Conservation (phyloP, 2,888 invertebrate genomes). For the Bombylius discolor region DNA sequence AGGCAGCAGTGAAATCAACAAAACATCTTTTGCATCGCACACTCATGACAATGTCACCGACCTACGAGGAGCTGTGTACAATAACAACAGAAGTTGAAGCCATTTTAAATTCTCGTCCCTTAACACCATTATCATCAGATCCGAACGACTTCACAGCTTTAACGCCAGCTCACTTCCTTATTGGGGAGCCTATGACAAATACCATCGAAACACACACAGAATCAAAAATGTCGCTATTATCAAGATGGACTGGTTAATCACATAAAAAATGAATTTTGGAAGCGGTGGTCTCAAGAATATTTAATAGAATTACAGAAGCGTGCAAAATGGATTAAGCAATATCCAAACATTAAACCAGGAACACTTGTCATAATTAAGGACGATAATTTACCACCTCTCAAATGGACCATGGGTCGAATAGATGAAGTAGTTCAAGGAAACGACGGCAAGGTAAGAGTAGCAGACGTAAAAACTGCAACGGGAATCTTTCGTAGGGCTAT, state of each 20-base stretch:
- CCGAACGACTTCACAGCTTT: slow-evolving; percentile 15
- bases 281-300: no score
- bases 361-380: no score
- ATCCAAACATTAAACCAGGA: background rate
- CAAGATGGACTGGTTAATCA: background rate
- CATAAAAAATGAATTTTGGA: background rate
- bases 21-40: slow-evolving; percentile 1
- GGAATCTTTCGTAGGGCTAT: background rate
- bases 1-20: slow-evolving; percentile 5
- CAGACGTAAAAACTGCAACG: background rate
- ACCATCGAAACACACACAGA: background rate
- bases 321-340: background rate
- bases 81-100: slow-evolving; percentile 14
- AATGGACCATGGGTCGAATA: no score
- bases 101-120: slow-evolving; percentile 15
- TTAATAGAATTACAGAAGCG: no score
- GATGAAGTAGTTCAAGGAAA: background rate
- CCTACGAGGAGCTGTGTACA: slow-evolving; percentile 2
- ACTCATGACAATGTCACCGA: background rate
- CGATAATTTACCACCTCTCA: no score
- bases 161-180: slow-evolving; percentile 13
- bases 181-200: slow-evolving; percentile 10
- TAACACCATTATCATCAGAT: slow-evolving; percentile 10
- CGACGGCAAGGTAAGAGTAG: slow-evolving; percentile 7
- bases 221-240: background rate